A percentile compares a stretch with the other conserved stretches of the same genome.
Evolutionary conservation across 2,797 vertebrate genomes (phyloP).

Genomic region (Mergus octosetaceus): DNA sequence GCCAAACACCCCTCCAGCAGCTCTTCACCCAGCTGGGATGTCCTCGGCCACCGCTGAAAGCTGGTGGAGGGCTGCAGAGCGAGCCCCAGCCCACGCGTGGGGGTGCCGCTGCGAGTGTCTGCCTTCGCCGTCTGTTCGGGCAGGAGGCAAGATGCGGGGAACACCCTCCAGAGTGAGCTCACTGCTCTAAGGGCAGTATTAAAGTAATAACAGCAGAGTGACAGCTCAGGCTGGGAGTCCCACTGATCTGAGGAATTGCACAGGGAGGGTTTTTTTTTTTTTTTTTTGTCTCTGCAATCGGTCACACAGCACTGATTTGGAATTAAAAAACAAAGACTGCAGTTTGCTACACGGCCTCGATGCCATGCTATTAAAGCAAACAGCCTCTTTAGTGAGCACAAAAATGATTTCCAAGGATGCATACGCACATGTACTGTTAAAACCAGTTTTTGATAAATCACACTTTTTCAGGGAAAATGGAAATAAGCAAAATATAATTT

Average conservation of each 20-base stretch:
- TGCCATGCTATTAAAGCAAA: neutral
- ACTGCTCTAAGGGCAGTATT: neutral
- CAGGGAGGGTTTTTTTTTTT: neutral
- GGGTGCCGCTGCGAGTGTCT: neutral
- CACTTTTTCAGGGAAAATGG: slow-evolving; percentile 69
- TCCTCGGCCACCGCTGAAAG: neutral
- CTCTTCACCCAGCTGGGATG: neutral
- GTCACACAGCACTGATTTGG: neutral
- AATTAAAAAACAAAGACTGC: neutral
- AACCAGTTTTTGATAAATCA: slow-evolving; percentile 25
- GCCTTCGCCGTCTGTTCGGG: neutral
- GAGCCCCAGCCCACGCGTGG: neutral
- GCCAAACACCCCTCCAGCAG: neutral
- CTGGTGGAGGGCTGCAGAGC: neutral
- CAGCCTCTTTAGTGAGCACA: neutral
- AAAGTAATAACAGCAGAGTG: neutral
- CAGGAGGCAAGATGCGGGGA: neutral
- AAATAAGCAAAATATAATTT: slow-evolving; percentile 86
- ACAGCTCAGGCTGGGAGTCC: neutral
- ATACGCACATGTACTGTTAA: neutral
- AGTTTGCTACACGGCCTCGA: neutral
- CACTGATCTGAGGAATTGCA: neutral
- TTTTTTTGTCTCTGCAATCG: neutral
- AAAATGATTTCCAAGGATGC: neutral
- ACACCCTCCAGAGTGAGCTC: neutral